Base-by-base conservation (phyloP, 2,113 vertebrate genomes). In the Nematolebias whitei region DNA sequence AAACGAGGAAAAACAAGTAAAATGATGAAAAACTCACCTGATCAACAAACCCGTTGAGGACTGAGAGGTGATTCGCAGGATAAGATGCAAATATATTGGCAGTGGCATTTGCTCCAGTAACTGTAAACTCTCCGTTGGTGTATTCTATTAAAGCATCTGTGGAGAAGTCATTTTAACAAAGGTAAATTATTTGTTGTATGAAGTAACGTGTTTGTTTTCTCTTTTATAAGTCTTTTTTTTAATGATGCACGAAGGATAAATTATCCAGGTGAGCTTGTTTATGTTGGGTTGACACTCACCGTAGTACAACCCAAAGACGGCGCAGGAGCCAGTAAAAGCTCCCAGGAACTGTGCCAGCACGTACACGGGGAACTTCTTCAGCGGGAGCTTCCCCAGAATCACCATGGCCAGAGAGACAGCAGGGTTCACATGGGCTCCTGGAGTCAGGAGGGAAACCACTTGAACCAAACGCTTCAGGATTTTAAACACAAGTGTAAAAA, bases 391-490 rank as follows among this genome's bases (percentile, higher is more conserved):
- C 78, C 96, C 95, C 76, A 96, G 89, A 78, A 96, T 83, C 40
- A 94, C 95, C 96, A 99, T 94, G 57, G 96, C 95, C 63, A 99
- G 92, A 69, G 97, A 95, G 62, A 99, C 95, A 0, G 98, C 98
- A 12, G 98, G 98, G 88, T 99, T 99, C 73, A 98, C 88, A 38
- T 99, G 97, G 26, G 94, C 98, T 71, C 98, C 97, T 99, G 84
- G 29, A 89, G 72, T 56, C 16, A 61, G 22, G 0, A 55, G 2
- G 5, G 43, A 43, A 40, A 41, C 44, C 4, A 50, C 18, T 3
- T 20, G 19, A 12, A 48, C n/a, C n/a, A n/a, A n/a, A n/a, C 9
- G 49, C 1, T 15, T 35, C 26, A 38, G 40, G 1, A 23, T 39
- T 10, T 55, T 2, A 26, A 18, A 9, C 14, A 26, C 7, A 24